Evolutionary conservation across 1,140 invertebrate species (phyloP).

Genomic region (Plectus sambesii): DNA sequence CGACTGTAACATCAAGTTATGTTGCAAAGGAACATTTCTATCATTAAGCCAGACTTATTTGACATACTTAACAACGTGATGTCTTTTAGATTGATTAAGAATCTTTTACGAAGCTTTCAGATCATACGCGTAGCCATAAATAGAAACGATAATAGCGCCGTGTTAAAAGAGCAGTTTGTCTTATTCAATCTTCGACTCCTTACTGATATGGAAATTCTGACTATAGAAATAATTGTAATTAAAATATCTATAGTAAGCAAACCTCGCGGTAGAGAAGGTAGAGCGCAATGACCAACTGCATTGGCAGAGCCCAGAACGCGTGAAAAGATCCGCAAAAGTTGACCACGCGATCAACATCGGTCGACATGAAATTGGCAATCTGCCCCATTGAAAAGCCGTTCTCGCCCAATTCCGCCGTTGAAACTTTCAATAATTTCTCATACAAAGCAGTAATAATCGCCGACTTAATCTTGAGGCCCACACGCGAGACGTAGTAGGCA

Average conservation of each 20-base stretch:
- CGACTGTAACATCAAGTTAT: not conserved
- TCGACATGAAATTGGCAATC: conserved; percentile 88
- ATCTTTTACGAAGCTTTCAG: too few relatives aligned
- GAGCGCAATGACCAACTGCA: conserved; percentile 56
- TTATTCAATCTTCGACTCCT: too few relatives aligned
- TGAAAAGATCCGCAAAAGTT: conserved; percentile 93
- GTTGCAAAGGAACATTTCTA: not conserved
- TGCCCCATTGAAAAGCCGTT: conserved; percentile 35
- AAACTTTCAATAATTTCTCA: conserved; percentile 59
- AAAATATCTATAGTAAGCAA: conserved; percentile 20
- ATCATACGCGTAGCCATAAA: too few relatives aligned
- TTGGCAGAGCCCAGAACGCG: conserved; percentile 85
- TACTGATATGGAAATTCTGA: conserved; percentile 3
- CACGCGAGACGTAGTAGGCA: conserved; percentile 69
- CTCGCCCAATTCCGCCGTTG: conserved; percentile 28
- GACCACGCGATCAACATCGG: conserved; percentile 81
- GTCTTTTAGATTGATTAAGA: too few relatives aligned
- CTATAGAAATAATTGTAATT: conserved; percentile 34
- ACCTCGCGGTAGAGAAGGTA: conserved; percentile 52
- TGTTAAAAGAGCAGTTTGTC: too few relatives aligned
- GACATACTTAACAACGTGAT: too few relatives aligned
- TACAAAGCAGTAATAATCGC: conserved; percentile 73
- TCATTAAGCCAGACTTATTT: conserved; percentile 45
- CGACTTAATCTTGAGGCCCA: conserved; percentile 67
- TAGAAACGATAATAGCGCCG: too few relatives aligned